Evolutionary conservation across 2,797 vertebrate species (phyloP), one percentile per base, ranked within the genome.

Genomic region (Malurus leucopterus): DNA sequence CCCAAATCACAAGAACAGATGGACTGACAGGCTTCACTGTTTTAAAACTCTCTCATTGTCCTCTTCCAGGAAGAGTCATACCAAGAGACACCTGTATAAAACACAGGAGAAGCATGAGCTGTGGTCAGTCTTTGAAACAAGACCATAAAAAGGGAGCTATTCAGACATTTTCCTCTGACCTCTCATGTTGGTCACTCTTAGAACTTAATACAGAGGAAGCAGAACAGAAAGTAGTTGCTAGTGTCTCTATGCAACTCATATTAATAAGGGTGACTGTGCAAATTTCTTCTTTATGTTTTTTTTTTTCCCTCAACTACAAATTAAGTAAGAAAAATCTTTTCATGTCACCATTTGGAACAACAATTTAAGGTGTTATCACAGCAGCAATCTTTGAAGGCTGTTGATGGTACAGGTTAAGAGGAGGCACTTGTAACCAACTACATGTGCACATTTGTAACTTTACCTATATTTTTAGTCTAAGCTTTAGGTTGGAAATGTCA

Each of bases 311-410:
- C 54, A 91, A 59, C 9, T 82, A 73, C 36, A 93, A 87, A 40
- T 58, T 72, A 86, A 88, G 32, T 67, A 68, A 88, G 36, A 72
- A 95, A 94, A 94, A 79, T 46, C 40, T 91, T 94, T 95, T 84
- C 74, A 29, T 22, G 22, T 54, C 47, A 46, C 36, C 61, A 51
- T 88, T 53, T 94, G 85, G 55, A 94, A 47, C 44, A 95, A 84
- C 38, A 92, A 73, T 55, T 96, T 90, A 58, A 89, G 54, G 21
- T 53, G 24, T 40, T 74, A 16, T n/a, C 43, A 57, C 15, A n/a
- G 51, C 5, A 79, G 43, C 11, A 53, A 20, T 34, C 43, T 69
- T 18, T 63, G 21, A 49, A 71, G 26, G 6, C 7, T 58, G 4
- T 44, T 67, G 43, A 34, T 43, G 6, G 20, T 32, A 53, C 0